phyloP scores from a whole-genome alignment of 2,888 invertebrate genomes.

The Eupithecia tripunctaria region DNA sequence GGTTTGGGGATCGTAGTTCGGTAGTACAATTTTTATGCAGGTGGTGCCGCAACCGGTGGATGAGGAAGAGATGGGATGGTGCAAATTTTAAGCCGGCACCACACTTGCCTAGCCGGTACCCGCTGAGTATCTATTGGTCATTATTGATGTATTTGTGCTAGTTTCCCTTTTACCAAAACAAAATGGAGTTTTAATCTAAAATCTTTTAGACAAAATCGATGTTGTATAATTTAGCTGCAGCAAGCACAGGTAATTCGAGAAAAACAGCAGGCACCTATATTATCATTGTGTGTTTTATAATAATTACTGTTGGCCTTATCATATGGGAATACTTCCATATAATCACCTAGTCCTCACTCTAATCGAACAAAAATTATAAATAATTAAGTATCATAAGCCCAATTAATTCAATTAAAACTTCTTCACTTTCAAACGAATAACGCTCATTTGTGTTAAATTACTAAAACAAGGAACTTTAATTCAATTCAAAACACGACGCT shows the following conservation, averaged over 20 bases:
- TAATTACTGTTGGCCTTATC: neutral
- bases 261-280: neutral
- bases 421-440: neutral
- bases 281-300: neutral
- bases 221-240: neutral
- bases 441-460: neutral
- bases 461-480: constrained; percentile 5
- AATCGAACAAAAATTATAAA: neutral
- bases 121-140: neutral
- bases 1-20: too few species aligned
- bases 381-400: neutral
- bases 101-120: too few species aligned
- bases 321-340: too few species aligned
- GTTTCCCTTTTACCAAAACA: too few species aligned
- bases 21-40: too few species aligned
- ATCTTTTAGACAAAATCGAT: neutral
- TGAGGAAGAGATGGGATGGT: too few species aligned
- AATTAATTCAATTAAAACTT: neutral
- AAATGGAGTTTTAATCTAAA: neutral
- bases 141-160: neutral
- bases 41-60: too few species aligned
- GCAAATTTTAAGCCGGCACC: too few species aligned
- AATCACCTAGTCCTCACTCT: neutral
- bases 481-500: neutral
- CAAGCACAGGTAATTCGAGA: neutral